Evolutionary conservation across 2,888 invertebrate genomes (phyloP).

Genomic region (Drosophila neonasuta): DNA sequence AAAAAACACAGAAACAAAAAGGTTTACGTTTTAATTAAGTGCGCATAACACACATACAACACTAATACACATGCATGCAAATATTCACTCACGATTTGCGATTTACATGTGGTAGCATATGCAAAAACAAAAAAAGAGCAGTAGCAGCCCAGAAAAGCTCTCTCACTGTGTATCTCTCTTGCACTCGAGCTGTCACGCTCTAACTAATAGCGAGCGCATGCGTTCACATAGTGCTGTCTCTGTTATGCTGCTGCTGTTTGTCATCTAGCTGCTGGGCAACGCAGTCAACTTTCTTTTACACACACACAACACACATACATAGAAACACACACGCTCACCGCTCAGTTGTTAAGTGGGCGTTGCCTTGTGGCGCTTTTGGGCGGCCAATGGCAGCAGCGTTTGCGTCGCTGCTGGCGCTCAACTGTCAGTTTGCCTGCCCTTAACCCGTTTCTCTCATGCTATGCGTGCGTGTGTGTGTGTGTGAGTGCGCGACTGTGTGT

Average conservation of each 20-base stretch:
- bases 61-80: background rate
- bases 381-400: constrained; percentile 66
- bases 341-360: constrained; percentile 64
- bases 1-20: constrained; percentile 9
- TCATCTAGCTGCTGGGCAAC: constrained; percentile 53
- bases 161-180: constrained; percentile 14
- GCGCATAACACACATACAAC: constrained; percentile 18
- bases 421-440: constrained; percentile 66
- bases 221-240: constrained; percentile 32
- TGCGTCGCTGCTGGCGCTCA: constrained; percentile 56
- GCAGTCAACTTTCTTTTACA: constrained; percentile 64
- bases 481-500: constrained; percentile 14
- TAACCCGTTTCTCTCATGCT: constrained; percentile 65
- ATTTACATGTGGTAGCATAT: background rate
- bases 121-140: constrained; percentile 37
- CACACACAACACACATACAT: constrained; percentile 31
- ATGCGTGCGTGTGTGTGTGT: constrained; percentile 6
- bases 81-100: background rate
- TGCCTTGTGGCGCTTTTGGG: constrained; percentile 66
- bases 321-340: constrained; percentile 32
- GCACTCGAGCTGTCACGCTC: constrained; percentile 10
- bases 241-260: constrained; percentile 32
- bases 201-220: constrained; percentile 1
- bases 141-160: constrained; percentile 42
- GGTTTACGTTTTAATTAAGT: constrained; percentile 52